Evolutionary conservation across 2,797 vertebrate genomes (phyloP).

Genomic region (Cyprinella venusta): DNA sequence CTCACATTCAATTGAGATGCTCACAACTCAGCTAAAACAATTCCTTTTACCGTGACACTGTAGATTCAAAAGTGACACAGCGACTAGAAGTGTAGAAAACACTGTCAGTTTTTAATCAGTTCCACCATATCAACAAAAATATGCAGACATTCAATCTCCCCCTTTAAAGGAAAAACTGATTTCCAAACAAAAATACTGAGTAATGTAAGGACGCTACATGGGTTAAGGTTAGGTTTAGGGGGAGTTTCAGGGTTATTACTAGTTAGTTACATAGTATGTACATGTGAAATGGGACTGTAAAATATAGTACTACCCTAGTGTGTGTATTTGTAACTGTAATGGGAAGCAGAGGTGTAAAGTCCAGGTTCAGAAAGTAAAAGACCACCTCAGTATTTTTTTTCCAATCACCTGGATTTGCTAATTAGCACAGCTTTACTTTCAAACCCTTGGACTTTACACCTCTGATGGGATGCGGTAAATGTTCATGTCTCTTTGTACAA

Average conservation of each 20-base stretch:
- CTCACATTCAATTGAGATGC: background rate
- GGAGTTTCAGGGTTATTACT: too few relatives aligned
- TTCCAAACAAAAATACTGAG: background rate
- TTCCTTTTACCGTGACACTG: background rate
- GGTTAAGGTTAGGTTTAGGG: too few relatives aligned
- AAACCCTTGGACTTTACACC: too few relatives aligned
- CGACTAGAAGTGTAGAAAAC: background rate
- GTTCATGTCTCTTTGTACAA: slow-evolving; percentile 29
- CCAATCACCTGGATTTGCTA: too few relatives aligned
- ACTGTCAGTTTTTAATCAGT: slow-evolving; percentile 1
- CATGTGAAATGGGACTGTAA: too few relatives aligned
- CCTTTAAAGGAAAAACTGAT: background rate
- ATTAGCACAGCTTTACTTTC: too few relatives aligned
- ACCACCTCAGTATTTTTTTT: too few relatives aligned
- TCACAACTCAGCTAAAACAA: slow-evolving; percentile 8
- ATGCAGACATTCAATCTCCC: background rate
- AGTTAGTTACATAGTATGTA: too few relatives aligned
- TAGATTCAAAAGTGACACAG: slow-evolving; percentile 4
- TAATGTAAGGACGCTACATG: too few relatives aligned
- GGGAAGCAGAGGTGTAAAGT: slow-evolving; percentile 17
- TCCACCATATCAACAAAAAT: background rate
- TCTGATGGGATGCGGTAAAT: slow-evolving; percentile 28
- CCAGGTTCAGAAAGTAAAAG: too few relatives aligned
- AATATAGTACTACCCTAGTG: background rate
- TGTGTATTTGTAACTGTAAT: background rate